Base-by-base conservation (phyloP, 1,140 invertebrate genomes). In the Potamilus streckersoni region DNA sequence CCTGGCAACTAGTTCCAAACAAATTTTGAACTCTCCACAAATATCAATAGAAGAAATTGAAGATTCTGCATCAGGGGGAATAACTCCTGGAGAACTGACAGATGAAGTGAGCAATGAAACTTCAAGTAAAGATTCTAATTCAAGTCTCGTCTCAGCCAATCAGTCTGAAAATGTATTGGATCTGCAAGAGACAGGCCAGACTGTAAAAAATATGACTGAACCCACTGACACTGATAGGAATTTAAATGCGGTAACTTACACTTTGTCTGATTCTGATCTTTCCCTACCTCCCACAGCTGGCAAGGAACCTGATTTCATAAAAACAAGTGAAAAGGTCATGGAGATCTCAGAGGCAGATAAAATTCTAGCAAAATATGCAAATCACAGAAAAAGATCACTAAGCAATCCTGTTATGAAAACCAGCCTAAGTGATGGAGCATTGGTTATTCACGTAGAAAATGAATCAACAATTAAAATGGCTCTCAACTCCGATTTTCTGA, bases 1-100 rank as follows among this genome's bases (percentile, higher is more conserved):
- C 65, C 69, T 86, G 58, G 85, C 84, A 59, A 81, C 85, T 16
- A 77, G 66, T 72, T 70, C 75, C n/a, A 71, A 77, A 73, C 75
- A 77, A 49, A 77, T 77, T 58, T 58, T 77, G 56, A 65, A 77
- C 68, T 73, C 75, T 62, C 75, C 75, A 38, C 67, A 64, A 56
- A 64, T 27, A 20, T 71, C 74, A 20, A 19, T 76, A 27, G 74
- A 76, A 56, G 63, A 62, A 19, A 8, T 17, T 16, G 74, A 71
- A n/a, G 62, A 59, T 27, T 49, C 38, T 8, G 38, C 38, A 49
- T 49, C 38, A 49, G 38, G 38, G 38, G 38, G 38, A 49, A 49
- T 49, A 49, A 49, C 11, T 49, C 38, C 38, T 49, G 38, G 38
- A 49, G 38, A 49, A 49, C 38, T 49, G 38, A 49, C 6, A 11